phyloP scores from a whole-genome alignment of 2,797 vertebrate genomes.

The Chaenodraco wilsoni region DNA sequence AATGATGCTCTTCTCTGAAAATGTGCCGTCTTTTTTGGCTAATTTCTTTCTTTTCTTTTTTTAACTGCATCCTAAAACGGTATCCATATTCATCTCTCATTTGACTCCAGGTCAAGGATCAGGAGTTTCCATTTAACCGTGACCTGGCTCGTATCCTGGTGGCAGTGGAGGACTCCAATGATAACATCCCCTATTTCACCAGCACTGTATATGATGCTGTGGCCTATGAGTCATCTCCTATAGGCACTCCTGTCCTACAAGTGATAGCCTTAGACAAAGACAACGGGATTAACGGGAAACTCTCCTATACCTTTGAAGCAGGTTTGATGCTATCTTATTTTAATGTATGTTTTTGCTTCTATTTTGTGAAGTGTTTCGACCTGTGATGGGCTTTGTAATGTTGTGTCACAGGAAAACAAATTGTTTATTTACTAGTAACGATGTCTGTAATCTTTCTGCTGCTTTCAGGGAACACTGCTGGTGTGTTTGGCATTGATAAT shows the following conservation, averaged over 20 bases:
- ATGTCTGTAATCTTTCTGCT: constrained; percentile 33
- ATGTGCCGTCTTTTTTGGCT: constrained; percentile 35
- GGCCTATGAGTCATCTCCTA: constrained; percentile 89
- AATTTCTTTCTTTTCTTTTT: constrained; percentile 30
- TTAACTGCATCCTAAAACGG: constrained; percentile 26
- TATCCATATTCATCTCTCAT: constrained; percentile 51
- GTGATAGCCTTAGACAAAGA: constrained; percentile 95
- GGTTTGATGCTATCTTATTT: constrained; percentile 77
- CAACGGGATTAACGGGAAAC: constrained; percentile 91
- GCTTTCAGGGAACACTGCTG: constrained; percentile 91
- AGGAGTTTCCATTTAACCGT: constrained; percentile 95
- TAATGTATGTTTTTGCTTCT: background rate
- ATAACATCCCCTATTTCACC: constrained; percentile 95
- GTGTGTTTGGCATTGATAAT: constrained; percentile 90
- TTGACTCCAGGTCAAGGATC: constrained; percentile 92
- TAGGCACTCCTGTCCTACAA: constrained; percentile 88
- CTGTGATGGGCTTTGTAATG: constrained; percentile 12
- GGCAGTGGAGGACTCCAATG: constrained; percentile 93
- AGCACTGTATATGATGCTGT: constrained; percentile 88
- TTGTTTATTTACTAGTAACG: constrained; percentile 23
- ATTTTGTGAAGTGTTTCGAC: background rate
- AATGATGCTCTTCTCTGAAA: constrained; percentile 38
- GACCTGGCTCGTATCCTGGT: constrained; percentile 91
- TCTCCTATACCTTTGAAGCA: constrained; percentile 93
- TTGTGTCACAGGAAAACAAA: constrained; percentile 15